Base-by-base conservation (phyloP, 2,797 vertebrate species). In the Sphenodon punctatus region DNA sequence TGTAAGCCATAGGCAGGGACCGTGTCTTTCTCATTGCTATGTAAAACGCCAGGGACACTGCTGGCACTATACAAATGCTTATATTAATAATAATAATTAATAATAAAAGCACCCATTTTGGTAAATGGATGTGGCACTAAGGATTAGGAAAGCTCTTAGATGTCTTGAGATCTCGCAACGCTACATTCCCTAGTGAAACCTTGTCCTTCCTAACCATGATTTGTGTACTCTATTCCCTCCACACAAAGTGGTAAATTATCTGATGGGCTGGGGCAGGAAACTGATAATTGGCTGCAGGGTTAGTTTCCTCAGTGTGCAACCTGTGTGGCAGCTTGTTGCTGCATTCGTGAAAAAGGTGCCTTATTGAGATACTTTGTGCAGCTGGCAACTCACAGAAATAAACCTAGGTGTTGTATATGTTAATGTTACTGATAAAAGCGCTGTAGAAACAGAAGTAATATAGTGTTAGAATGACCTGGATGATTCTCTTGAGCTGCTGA, bases 361-460 rank as follows among this genome's bases (percentile, higher is more conserved):
- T 39, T 61, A 12, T 30, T 82, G 49, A 71, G 70, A 17, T 58
- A 88, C 83, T 89, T 80, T 4, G 5, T 78, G 69, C 56, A 68
- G 78, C 49, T 30, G 38, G 65, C 17, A 86, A 84, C 65, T 25
- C 32, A 42, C 17, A 67, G 56, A 72, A 76, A 84, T 88, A 92
- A 89, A 80, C 73, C 67, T 70, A 64, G 32, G 43, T 34, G 53
- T 42, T 78, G n/a, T 60, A 43, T 27, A 22, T 1, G 4, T 72
- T 65, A 72, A 69, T 49, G 39, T 80, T 87, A 67, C 30, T 13
- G 63, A 85, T 67, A 59, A 81, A 20, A 65, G 38, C 73, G 1
- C 13, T 63, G 74, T 36, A 32, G 0, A 3, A 69, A 73, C 86
- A 55, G 41, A 76, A 48, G 32, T 53, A 49, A 68, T 22, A 48